Evolutionary conservation across 1,140 invertebrate genomes (phyloP).

Genomic region (Stegodyphus dumicola): DNA sequence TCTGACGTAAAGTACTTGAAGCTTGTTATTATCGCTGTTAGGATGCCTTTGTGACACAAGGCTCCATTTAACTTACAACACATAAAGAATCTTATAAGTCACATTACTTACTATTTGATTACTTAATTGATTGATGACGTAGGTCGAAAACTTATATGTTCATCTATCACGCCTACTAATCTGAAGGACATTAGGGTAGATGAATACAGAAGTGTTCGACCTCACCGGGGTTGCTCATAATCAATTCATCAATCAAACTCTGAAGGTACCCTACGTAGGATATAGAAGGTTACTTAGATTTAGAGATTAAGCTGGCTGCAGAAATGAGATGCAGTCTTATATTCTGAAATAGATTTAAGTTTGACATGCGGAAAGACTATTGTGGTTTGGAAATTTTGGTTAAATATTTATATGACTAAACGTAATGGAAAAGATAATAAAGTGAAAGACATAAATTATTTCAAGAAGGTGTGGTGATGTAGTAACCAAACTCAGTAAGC

Average conservation of each 20-base stretch:
- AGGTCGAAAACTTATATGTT: slow-evolving; percentile 58
- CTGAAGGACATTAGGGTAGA: slow-evolving; percentile 38
- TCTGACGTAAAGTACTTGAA: too few relatives aligned
- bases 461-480: too few relatives aligned
- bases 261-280: not conserved
- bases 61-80: not conserved
- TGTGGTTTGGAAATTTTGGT: too few relatives aligned
- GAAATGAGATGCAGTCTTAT: not conserved
- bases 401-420: too few relatives aligned
- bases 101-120: slow-evolving; percentile 23
- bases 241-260: slow-evolving; percentile 58
- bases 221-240: slow-evolving; percentile 14
- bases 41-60: too few relatives aligned
- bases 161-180: slow-evolving; percentile 44
- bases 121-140: slow-evolving; percentile 56
- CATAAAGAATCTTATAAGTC: not conserved
- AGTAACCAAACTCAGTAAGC: too few relatives aligned
- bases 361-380: too few relatives aligned
- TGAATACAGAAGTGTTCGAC: slow-evolving; percentile 52
- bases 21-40: too few relatives aligned
- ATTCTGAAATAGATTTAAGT: not conserved
- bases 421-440: too few relatives aligned
- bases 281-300: not conserved
- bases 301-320: not conserved
- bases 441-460: too few relatives aligned